Percentiles rank a stretch among this genome's conserved stretches.
Evolutionary conservation across 2,113 vertebrate species (phyloP).

Genomic region (Pristiophorus japonicus): DNA sequence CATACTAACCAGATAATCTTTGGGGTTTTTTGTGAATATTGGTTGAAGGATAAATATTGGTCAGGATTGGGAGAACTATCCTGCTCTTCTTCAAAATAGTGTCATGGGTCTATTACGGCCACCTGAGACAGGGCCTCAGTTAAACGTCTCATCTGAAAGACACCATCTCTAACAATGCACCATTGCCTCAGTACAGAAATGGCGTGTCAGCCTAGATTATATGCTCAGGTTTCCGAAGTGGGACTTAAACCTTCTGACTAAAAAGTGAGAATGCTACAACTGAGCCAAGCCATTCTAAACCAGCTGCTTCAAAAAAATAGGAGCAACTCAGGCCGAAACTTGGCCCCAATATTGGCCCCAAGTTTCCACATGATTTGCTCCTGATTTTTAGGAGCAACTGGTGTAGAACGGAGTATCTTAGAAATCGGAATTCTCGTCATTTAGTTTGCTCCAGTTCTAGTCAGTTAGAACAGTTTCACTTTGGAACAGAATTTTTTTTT

Average conservation of each 20-base stretch:
- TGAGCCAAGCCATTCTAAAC: no score
- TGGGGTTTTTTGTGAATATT: not conserved
- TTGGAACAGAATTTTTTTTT: no score
- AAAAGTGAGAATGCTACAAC: not conserved
- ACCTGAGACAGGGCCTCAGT: not conserved
- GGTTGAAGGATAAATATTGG: not conserved
- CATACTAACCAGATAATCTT: not conserved
- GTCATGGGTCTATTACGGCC: not conserved
- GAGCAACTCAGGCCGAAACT: no score
- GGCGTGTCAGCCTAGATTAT: not conserved
- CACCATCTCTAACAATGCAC: not conserved
- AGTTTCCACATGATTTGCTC: no score
- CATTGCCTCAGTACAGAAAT: not conserved
- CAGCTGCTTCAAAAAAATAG: no score
- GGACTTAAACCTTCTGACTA: not conserved
- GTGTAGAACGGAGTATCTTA: no score
- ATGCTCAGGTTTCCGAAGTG: not conserved
- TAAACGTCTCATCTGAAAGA: not conserved
- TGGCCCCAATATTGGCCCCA: no score
- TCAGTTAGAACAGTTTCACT: no score
- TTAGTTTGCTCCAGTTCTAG: no score
- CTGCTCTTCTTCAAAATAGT: not conserved
- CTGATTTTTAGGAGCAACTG: no score
- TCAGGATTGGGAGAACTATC: not conserved
- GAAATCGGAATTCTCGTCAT: no score